These are phyloP conservation scores for Gryllus longicercus DNA, from an alignment of 2,888 invertebrate genomes.

Conservation along the genomic window DNA sequence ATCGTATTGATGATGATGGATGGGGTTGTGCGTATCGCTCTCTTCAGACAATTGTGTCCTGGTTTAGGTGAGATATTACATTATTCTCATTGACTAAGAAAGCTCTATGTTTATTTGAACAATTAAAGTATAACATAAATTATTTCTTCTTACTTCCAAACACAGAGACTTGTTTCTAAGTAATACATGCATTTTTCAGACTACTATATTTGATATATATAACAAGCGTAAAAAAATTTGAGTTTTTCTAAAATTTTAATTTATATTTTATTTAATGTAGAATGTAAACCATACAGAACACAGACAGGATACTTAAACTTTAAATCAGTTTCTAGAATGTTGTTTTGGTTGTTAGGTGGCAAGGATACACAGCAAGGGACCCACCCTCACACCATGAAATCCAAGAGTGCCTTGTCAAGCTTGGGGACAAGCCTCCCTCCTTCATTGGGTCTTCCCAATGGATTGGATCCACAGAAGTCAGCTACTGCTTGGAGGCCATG, in stretches of 20 bases:
- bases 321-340: neutral
- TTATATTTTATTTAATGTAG: neutral
- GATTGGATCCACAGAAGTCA: slow-evolving; percentile 98
- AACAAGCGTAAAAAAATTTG: neutral
- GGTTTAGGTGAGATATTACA: slow-evolving; percentile 65
- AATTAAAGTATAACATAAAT: too few species aligned
- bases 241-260: neutral
- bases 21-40: slow-evolving; percentile 99
- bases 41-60: slow-evolving; percentile 92
- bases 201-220: too few species aligned
- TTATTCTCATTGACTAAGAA: too few species aligned
- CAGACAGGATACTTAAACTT: too few species aligned
- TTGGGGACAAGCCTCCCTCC: slow-evolving; percentile 84
- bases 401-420: slow-evolving; percentile 88
- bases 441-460: slow-evolving; percentile 92
- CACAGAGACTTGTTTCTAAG: too few species aligned
- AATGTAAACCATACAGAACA: neutral
- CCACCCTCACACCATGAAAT: slow-evolving; percentile 83
- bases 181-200: too few species aligned
- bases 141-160: too few species aligned
- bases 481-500: slow-evolving; percentile 82
- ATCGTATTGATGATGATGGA: slow-evolving; percentile 90
- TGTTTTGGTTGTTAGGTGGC: slow-evolving; percentile 53
- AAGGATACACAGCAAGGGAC: slow-evolving; percentile 73
- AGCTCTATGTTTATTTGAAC: too few species aligned